phyloP scores from a whole-genome alignment of 1,140 invertebrate genomes.

The Diorhabda carinulata region DNA sequence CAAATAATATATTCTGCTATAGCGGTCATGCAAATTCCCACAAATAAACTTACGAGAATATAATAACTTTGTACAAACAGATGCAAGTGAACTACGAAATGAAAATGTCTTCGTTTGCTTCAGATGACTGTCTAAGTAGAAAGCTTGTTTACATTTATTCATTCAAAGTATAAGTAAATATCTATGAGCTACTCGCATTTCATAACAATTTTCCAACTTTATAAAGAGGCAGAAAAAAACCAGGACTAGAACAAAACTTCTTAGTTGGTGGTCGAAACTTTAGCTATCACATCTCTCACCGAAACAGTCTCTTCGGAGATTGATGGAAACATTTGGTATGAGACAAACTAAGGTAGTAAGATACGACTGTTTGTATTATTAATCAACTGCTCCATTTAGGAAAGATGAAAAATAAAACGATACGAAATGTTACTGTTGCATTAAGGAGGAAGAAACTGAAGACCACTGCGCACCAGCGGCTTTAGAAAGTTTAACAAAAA shows the following conservation, averaged over 20 bases:
- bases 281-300: neutral
- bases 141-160: neutral
- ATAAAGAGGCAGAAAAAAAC: neutral
- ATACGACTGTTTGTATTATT: too few relatives aligned
- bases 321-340: neutral
- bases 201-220: neutral
- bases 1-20: neutral
- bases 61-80: neutral
- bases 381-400: too few relatives aligned
- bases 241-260: neutral
- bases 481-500: too few relatives aligned
- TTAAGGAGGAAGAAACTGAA: too few relatives aligned
- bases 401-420: too few relatives aligned
- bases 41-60: neutral
- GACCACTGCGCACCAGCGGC: too few relatives aligned
- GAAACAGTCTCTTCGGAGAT: neutral
- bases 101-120: neutral
- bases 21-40: neutral
- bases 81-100: constrained; percentile 1
- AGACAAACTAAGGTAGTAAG: neutral
- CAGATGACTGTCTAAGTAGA: too few relatives aligned
- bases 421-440: too few relatives aligned
- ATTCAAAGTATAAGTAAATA: neutral
- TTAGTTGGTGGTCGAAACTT: neutral
- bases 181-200: too few relatives aligned